Evolutionary conservation across 2,888 invertebrate genomes (phyloP), one percentile per base, ranked within the genome.

Genomic region (Rhamphomyia laevipes): DNA sequence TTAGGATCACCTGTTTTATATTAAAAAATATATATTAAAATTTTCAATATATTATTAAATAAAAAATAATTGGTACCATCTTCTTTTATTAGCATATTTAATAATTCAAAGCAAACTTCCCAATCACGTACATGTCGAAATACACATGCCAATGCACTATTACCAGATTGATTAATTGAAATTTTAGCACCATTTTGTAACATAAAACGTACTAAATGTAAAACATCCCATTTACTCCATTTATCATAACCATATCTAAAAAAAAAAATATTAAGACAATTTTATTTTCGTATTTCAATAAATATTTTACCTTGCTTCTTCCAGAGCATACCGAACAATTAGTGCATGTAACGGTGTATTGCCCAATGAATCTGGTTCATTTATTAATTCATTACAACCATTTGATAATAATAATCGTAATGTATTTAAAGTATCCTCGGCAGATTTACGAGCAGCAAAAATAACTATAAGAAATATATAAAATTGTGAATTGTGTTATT

Each of bases 211-310:
- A 84, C 80, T 57, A 84, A 72, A 64, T 82, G 82, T 47, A 85
- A 67, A 43, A 85, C 80, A 63, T 84, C 84, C 78, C 84, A 83
- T 61, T 84, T 83, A 59, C 80, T 81, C 82, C 82, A 83, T 53
- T 79, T 79, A 58, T 80, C 77, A 58, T 81, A 80, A 9, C 81
- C 81, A 59, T 79, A 81, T 13, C 74, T 67, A 15, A 23, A 44
- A 46, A 38, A 43, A 46, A 13, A 16, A 33, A 45, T 12, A 15
- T 35, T 15, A 43, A 10, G n/a, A 13, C 10, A 23, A 18, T 11
- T 18, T 6, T 23, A 21, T 45, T 30, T 6, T 33, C 13, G n/a
- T n/a, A 18, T n/a, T 12, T 12, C 9, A 15, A 38, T 16, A 23
- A 12, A n/a, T 10, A 42, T n/a, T 17, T 37, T 52, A 65, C 52